Conservation (phyloP, 2,113 vertebrate genomes). For the Oreochromis aureus region DNA sequence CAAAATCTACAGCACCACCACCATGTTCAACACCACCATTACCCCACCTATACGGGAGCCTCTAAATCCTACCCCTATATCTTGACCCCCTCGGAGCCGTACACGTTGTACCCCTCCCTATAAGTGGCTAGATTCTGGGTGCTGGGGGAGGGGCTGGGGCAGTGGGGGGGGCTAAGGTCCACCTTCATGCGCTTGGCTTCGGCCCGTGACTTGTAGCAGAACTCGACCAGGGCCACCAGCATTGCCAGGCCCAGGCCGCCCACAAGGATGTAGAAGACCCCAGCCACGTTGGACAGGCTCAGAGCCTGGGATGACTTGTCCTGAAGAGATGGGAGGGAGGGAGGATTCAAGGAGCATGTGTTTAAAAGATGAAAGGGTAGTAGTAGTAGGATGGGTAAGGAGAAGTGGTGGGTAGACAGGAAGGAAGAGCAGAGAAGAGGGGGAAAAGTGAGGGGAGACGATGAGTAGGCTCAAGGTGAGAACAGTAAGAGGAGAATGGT, state of each 20-base stretch:
- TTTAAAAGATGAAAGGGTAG: neutral
- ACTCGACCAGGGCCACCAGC: slow-evolving; percentile 99
- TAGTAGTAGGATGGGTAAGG: neutral
- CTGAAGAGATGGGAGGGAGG: slow-evolving; percentile 67
- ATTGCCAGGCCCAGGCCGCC: slow-evolving; percentile 98
- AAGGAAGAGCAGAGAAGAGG: neutral
- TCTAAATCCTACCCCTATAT: slow-evolving; percentile 99
- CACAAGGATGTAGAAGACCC: slow-evolving; percentile 99
- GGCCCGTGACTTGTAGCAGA: slow-evolving; percentile 99
- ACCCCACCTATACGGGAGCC: slow-evolving; percentile 87
- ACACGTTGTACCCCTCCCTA: slow-evolving; percentile 99
- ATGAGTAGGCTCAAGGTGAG: neutral
- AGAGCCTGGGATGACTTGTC: slow-evolving; percentile 98
- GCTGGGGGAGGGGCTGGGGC: slow-evolving; percentile 97
- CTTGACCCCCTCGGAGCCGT: slow-evolving; percentile 99
- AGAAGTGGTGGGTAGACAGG: neutral
- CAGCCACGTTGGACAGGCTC: slow-evolving; percentile 98
- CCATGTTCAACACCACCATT: slow-evolving; percentile 73
- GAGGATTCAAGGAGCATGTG: neutral
- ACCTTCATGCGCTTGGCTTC: slow-evolving; percentile 99
- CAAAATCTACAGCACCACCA: slow-evolving; percentile 74
- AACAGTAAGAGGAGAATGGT: neutral
- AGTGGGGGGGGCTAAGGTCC: slow-evolving; percentile 91
- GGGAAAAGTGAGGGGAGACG: neutral
- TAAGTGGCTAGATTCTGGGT: slow-evolving; percentile 99